Conservation (phyloP, 2,888 invertebrate species). For the Drosophila maculinotata region DNA sequence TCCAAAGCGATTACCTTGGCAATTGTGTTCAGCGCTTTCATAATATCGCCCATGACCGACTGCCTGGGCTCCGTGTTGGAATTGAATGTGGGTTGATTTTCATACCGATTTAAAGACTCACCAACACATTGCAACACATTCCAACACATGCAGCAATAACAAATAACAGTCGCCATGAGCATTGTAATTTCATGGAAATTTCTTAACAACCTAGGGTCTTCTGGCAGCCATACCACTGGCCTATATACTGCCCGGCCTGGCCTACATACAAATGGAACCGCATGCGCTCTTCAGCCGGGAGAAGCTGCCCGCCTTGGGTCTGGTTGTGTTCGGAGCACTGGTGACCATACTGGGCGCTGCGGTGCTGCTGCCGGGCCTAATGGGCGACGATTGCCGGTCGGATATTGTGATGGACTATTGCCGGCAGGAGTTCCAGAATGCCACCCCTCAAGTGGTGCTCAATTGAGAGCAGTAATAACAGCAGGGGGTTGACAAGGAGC, state of each 20-base stretch:
- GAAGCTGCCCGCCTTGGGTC: constrained; percentile 90
- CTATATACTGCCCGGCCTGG: constrained; percentile 92
- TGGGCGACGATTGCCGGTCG: constrained; percentile 84
- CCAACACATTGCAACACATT: neutral
- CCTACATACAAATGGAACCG: constrained; percentile 91
- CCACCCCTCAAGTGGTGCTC: constrained; percentile 58
- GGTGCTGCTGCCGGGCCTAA: constrained; percentile 83
- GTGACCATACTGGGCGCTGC: constrained; percentile 84
- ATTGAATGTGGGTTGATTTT: constrained; percentile 88
- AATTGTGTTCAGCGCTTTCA: constrained; percentile 89
- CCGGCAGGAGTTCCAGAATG: constrained; percentile 78
- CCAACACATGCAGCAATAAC: neutral
- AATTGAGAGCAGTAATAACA: constrained; percentile 25
- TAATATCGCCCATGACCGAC: constrained; percentile 92
- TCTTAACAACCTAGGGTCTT: constrained; percentile 87
- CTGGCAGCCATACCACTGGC: constrained; percentile 93
- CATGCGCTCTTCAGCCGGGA: constrained; percentile 88
- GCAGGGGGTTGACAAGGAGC: neutral
- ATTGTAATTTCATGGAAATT: constrained; percentile 61
- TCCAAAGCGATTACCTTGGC: constrained; percentile 85
- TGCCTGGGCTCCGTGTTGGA: constrained; percentile 93
- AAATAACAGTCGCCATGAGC: constrained; percentile 1
- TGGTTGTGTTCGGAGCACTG: constrained; percentile 88
- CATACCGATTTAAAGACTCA: constrained; percentile 17
- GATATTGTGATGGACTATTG: constrained; percentile 85